Conservation (phyloP, 2,888 invertebrate genomes). For the Leptopilina syphax region DNA sequence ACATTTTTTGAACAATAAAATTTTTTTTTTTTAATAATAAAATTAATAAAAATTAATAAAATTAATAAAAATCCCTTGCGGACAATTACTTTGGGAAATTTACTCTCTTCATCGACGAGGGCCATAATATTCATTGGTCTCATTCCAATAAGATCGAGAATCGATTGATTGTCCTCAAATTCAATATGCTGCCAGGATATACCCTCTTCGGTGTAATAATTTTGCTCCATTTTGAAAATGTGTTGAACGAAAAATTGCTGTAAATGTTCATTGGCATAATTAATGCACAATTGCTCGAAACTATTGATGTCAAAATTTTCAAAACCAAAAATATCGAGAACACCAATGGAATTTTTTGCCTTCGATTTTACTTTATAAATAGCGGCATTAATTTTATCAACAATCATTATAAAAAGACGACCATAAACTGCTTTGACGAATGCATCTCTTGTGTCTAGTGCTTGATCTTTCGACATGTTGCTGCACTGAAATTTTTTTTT, state of each 20-base stretch:
- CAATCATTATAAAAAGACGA: slow-evolving; percentile 92
- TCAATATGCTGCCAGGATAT: slow-evolving; percentile 95
- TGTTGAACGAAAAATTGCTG: slow-evolving; percentile 98
- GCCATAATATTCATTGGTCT: slow-evolving; percentile 93
- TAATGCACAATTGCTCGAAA: slow-evolving; percentile 97
- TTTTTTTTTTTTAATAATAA: too few species aligned
- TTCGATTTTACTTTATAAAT: slow-evolving; percentile 83
- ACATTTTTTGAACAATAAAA: too few species aligned
- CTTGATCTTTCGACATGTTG: slow-evolving; percentile 85
- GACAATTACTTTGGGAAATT: slow-evolving; percentile 82
- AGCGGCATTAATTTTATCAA: slow-evolving; percentile 92
- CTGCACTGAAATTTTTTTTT: slow-evolving; percentile 75
- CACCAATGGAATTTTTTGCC: slow-evolving; percentile 88
- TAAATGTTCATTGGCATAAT: slow-evolving; percentile 96
- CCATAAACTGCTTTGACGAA: slow-evolving; percentile 96
- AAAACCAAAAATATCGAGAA: slow-evolving; percentile 97
- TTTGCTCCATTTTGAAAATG: slow-evolving; percentile 97
- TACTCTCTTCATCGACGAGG: slow-evolving; percentile 95
- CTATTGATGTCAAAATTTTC: slow-evolving; percentile 95
- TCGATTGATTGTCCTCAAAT: slow-evolving; percentile 94
- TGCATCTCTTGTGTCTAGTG: slow-evolving; percentile 92
- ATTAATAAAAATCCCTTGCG: too few species aligned
- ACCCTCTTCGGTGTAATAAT: slow-evolving; percentile 92
- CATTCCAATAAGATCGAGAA: slow-evolving; percentile 91
- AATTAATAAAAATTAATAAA: too few species aligned